These are phyloP conservation scores for Stictonetta naevosa DNA, from an alignment of 2,113 vertebrate genomes.

Conservation along the genomic window DNA sequence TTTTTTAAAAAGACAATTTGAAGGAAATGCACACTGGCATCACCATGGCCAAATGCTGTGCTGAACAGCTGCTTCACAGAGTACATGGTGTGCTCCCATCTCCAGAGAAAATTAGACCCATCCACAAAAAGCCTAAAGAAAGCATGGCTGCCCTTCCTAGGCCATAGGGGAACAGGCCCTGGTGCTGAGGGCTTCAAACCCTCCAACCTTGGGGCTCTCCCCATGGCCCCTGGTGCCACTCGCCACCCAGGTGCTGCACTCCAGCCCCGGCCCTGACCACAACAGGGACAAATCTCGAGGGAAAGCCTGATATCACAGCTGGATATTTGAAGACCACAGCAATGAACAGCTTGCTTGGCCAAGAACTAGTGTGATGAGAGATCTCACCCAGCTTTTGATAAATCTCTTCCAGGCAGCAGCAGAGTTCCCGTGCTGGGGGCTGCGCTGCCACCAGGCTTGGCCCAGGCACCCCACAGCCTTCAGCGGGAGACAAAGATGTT, in stretches of 20 bases:
- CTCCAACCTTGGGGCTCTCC: no score
- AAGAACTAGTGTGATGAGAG: background rate
- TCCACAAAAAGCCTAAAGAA: background rate
- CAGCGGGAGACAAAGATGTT: background rate
- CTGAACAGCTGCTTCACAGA: background rate
- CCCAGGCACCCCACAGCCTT: background rate
- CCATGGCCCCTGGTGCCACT: no score
- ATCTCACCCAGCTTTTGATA: background rate
- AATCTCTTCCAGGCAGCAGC: background rate
- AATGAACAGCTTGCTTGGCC: background rate
- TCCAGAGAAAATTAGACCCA: no score
- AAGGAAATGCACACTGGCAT: no score
- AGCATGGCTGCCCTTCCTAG: background rate
- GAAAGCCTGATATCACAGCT: background rate
- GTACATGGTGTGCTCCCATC: no score
- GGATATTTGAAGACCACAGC: background rate
- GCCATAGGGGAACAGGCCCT: background rate
- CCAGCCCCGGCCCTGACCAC: no score
- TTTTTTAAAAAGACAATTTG: background rate
- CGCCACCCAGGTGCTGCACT: no score
- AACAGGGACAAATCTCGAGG: background rate
- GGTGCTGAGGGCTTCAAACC: background rate
- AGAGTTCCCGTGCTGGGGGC: rapidly evolving
- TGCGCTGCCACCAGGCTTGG: background rate
- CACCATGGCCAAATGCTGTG: background rate